Percentiles rank a stretch among this genome's conserved stretches.
phyloP scores from a whole-genome alignment of 2,888 invertebrate genomes.

The Nomada flava region DNA sequence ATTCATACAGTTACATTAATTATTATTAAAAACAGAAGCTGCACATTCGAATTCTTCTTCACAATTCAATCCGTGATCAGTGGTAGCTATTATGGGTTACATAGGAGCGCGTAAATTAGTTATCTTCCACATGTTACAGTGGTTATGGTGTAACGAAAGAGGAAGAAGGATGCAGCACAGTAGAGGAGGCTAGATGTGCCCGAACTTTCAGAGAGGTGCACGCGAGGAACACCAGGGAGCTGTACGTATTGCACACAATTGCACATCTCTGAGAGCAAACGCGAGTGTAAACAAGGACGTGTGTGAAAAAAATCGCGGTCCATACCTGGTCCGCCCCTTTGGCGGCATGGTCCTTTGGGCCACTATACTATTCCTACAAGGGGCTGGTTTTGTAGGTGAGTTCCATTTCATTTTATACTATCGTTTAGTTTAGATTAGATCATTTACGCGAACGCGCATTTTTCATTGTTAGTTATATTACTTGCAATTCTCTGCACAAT shows the following conservation, averaged over 20 bases:
- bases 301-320: slow-evolving; percentile 80
- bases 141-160: slow-evolving; percentile 52
- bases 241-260: slow-evolving; percentile 17
- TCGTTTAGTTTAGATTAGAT: too few species aligned
- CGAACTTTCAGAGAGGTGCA: slow-evolving; percentile 62
- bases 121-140: slow-evolving; percentile 6
- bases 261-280: slow-evolving; percentile 48
- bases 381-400: slow-evolving; percentile 86
- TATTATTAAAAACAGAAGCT: not conserved
- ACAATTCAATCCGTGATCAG: too few species aligned
- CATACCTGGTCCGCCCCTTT: slow-evolving; percentile 84
- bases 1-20: too few species aligned
- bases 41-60: too few species aligned
- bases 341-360: slow-evolving; percentile 87
- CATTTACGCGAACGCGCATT: too few species aligned
- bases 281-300: slow-evolving; percentile 69
- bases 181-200: slow-evolving; percentile 55
- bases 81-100: too few species aligned
- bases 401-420: too few species aligned
- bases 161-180: slow-evolving; percentile 55
- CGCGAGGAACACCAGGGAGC: slow-evolving; percentile 49
- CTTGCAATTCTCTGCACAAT: too few species aligned
- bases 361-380: slow-evolving; percentile 86
- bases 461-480: too few species aligned
- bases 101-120: too few species aligned